Evolutionary conservation across 2,113 vertebrate species (phyloP).

Genomic region (Protobothrops mucrosquamatus): DNA sequence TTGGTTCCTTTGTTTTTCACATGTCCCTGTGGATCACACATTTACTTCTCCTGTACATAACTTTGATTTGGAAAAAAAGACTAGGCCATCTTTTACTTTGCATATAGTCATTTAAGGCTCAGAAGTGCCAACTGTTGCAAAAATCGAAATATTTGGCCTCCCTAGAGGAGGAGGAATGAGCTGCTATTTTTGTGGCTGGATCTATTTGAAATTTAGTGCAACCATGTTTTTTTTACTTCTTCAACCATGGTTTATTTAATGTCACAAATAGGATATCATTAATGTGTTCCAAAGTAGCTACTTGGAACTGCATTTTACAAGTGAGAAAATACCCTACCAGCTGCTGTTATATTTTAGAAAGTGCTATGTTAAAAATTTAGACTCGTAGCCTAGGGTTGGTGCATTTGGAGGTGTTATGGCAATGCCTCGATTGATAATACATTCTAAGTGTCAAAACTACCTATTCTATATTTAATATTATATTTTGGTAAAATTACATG

Average conservation of each 20-base stretch:
- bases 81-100: neutral
- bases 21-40: neutral
- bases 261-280: neutral
- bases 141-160: neutral
- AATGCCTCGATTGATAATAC: neutral
- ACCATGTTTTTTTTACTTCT: neutral
- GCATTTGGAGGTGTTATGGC: no score
- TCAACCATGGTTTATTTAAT: neutral
- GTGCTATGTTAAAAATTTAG: neutral
- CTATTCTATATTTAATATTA: constrained; percentile 8
- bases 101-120: neutral
- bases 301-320: neutral
- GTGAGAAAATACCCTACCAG: neutral
- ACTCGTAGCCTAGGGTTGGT: no score
- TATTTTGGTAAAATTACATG: constrained; percentile 17
- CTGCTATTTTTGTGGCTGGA: neutral
- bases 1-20: neutral
- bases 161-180: neutral
- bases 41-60: neutral
- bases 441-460: neutral
- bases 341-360: neutral
- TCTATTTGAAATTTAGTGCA: neutral
- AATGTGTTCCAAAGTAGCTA: neutral
- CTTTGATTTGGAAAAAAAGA: neutral
- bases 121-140: neutral